A percentile compares a stretch with the other conserved stretches of the same genome.
Conservation (phyloP, 2,888 invertebrate species). For the Boloria selene region DNA sequence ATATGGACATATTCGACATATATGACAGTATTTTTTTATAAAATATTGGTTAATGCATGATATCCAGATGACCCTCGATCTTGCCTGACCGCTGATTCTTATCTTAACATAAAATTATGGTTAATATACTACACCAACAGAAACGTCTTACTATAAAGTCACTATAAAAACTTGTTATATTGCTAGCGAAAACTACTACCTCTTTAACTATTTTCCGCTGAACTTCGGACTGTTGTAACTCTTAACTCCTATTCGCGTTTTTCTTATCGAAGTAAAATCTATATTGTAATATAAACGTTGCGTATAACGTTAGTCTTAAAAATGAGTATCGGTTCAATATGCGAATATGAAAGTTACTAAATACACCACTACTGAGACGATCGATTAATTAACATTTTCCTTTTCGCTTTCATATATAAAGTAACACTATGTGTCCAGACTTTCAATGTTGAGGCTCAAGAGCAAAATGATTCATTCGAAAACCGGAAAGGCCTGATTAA, state of each 20-base stretch:
- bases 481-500: slow-evolving; percentile 26
- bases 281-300: too few relatives aligned
- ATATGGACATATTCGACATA: too few relatives aligned
- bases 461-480: slow-evolving; percentile 10
- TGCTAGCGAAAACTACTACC: too few relatives aligned
- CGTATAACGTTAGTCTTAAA: too few relatives aligned
- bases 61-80: background rate
- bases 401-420: slow-evolving; percentile 1
- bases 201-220: too few relatives aligned
- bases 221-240: too few relatives aligned
- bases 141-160: background rate
- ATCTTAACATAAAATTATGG: background rate
- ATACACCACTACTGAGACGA: too few relatives aligned
- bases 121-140: background rate
- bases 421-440: background rate
- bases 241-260: too few relatives aligned
- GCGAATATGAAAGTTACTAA: too few relatives aligned
- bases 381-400: background rate
- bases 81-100: background rate
- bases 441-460: slow-evolving; percentile 2
- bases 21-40: background rate
- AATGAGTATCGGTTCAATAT: too few relatives aligned
- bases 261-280: too few relatives aligned
- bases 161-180: background rate
- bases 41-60: background rate